Conservation (phyloP, 2,797 vertebrate genomes). For the Propithecus deckenii region DNA sequence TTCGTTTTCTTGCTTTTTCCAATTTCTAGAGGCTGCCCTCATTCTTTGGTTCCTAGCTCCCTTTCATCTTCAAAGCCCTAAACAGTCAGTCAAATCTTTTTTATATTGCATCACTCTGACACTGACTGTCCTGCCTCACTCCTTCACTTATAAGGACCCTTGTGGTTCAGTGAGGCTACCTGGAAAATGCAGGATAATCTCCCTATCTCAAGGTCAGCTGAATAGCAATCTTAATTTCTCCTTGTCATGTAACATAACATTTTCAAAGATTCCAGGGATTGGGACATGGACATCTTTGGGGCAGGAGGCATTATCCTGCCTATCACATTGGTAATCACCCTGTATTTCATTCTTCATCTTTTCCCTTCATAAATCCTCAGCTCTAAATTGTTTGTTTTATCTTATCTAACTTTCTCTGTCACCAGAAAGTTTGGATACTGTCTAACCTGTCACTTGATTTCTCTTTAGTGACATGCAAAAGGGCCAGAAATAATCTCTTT, state of each 20-base stretch:
- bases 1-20: neutral
- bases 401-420: neutral
- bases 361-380: neutral
- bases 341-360: neutral
- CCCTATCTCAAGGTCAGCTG: neutral
- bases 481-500: neutral
- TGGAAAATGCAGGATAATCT: neutral
- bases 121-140: neutral
- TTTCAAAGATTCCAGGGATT: neutral
- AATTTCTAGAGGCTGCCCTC: neutral
- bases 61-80: neutral
- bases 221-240: neutral
- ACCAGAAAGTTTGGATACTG: neutral
- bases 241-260: neutral
- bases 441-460: neutral
- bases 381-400: neutral
- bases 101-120: neutral
- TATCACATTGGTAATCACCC: neutral
- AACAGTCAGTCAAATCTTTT: neutral
- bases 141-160: neutral
- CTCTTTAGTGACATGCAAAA: neutral
- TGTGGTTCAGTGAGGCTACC: neutral
- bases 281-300: neutral
- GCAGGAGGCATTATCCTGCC: neutral
- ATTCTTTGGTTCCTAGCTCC: neutral